A percentile compares a stretch with the other conserved stretches of the same genome.
These are phyloP conservation scores for Meteorus sp. DNA, from an alignment of 1,140 invertebrate species.

Conservation along the genomic window DNA sequence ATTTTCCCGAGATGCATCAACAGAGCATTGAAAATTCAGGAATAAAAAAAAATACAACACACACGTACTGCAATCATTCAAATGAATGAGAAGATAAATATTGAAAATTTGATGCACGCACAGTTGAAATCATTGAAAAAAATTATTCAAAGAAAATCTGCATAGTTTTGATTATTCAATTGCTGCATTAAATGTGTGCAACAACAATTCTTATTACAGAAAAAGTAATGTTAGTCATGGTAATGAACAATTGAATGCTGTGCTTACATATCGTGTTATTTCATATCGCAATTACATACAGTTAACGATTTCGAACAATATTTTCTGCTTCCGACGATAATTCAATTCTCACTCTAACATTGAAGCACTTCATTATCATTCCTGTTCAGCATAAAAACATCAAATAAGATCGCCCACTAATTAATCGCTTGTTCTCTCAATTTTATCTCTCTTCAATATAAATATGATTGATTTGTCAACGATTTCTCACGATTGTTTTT, in stretches of 20 bases:
- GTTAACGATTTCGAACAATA: slow-evolving; percentile 37
- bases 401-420: neutral
- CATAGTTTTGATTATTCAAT: too few species aligned
- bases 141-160: too few species aligned
- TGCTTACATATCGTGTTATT: slow-evolving; percentile 51
- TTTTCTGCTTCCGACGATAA: neutral
- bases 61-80: too few species aligned
- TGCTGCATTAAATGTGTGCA: too few species aligned
- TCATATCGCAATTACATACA: slow-evolving; percentile 54
- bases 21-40: too few species aligned
- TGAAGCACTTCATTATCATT: too few species aligned
- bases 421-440: neutral
- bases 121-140: too few species aligned
- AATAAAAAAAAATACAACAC: too few species aligned
- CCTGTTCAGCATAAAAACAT: neutral
- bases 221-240: neutral
- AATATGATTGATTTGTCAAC: slow-evolving; percentile 16
- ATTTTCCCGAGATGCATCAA: too few species aligned
- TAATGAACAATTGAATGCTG: slow-evolving; percentile 41
- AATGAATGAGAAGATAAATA: too few species aligned
- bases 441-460: neutral
- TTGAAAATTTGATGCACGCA: too few species aligned
- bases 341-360: too few species aligned
- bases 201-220: neutral
- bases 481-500: neutral